Conservation (phyloP, 2,113 vertebrate genomes). For the Callopanchax toddi region DNA sequence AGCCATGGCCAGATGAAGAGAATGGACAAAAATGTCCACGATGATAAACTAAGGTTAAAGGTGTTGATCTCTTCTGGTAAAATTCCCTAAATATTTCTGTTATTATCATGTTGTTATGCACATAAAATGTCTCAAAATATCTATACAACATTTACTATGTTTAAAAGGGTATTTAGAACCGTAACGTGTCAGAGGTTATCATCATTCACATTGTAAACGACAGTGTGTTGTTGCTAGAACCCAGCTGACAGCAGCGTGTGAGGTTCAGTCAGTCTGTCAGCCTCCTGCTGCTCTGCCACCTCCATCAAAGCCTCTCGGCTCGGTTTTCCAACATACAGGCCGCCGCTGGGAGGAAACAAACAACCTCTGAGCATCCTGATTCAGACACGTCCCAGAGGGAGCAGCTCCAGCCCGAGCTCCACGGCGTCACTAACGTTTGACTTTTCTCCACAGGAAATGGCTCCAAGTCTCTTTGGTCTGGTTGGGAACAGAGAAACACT, state of each 20-base stretch:
- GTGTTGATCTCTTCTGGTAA: no score
- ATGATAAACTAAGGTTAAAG: no score
- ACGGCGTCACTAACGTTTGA: conserved; percentile 70
- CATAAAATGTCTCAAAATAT: no score
- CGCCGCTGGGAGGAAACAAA: conserved; percentile 61
- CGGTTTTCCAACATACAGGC: conserved; percentile 43
- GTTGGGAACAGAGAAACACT: conserved; percentile 65
- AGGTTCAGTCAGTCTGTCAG: conserved; percentile 46
- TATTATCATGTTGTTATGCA: no score
- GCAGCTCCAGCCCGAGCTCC: conserved; percentile 30
- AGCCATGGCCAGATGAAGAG: no score
- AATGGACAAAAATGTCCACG: no score
- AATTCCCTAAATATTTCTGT: no score
- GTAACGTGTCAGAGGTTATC: no score
- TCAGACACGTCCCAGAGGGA: conserved; percentile 67
- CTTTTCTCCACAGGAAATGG: conserved; percentile 75
- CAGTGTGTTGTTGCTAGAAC: no score
- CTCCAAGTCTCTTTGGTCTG: conserved; percentile 59
- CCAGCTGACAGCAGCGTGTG: conserved; percentile 13
- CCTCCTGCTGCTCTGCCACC: conserved; percentile 38
- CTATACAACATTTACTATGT: no score
- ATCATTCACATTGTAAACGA: no score
- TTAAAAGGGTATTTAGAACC: no score
- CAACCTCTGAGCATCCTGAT: conserved; percentile 71
- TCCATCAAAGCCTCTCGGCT: conserved; percentile 65